Percentiles rank a stretch among this genome's conserved stretches.
These are phyloP conservation scores for Dryas iulia DNA, from an alignment of 1,140 invertebrate genomes.

Conservation along the genomic window DNA sequence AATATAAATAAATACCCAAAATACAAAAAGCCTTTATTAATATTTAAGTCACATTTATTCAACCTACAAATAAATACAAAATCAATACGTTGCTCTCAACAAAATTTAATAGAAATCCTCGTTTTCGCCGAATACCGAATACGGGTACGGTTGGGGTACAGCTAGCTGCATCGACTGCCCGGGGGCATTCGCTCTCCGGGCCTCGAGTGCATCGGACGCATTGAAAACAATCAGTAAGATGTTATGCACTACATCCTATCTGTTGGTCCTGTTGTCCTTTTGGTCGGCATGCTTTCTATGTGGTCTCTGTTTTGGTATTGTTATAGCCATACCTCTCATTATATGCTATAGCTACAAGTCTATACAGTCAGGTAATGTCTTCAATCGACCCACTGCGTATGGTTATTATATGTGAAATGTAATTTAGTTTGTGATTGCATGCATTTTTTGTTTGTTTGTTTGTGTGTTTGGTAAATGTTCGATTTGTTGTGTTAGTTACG, in stretches of 20 bases:
- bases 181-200: conserved; percentile 3
- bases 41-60: no score
- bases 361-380: not conserved
- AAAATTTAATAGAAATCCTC: no score
- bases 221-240: not conserved
- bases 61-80: no score
- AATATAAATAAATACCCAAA: no score
- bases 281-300: not conserved
- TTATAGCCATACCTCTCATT: not conserved
- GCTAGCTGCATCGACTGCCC: conserved; percentile 17
- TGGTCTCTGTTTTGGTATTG: not conserved
- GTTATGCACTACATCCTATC: not conserved
- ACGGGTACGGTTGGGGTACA: not conserved
- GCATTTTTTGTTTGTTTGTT: not conserved
- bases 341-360: not conserved
- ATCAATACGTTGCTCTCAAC: no score
- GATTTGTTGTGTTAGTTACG: no score
- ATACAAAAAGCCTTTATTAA: no score
- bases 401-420: not conserved
- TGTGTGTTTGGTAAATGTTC: not conserved
- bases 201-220: conserved; percentile 1
- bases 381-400: not conserved
- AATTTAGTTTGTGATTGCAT: not conserved
- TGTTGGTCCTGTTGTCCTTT: not conserved
- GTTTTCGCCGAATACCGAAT: not conserved